phyloP scores from a whole-genome alignment of 2,888 invertebrate genomes.

The Sclerodermus sp. region DNA sequence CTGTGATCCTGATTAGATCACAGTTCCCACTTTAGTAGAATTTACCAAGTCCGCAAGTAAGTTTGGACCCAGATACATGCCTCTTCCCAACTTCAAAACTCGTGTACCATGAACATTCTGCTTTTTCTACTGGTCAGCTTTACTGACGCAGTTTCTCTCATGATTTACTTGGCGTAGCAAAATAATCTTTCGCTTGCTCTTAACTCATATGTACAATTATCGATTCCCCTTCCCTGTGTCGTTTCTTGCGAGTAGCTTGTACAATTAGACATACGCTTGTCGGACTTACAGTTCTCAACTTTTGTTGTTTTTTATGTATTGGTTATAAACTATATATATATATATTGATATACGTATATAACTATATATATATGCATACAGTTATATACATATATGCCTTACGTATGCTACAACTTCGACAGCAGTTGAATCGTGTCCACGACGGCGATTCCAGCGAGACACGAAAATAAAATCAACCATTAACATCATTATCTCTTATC shows the following conservation, averaged over 20 bases:
- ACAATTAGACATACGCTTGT: background rate
- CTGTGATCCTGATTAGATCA: background rate
- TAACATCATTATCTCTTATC: background rate
- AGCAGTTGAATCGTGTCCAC: slow-evolving; percentile 23
- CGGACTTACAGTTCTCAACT: slow-evolving; percentile 17
- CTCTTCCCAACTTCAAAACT: background rate
- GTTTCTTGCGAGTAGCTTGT: slow-evolving; percentile 12
- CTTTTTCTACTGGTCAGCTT: background rate
- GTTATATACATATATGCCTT: too few relatives aligned
- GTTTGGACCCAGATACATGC: background rate
- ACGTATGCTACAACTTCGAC: slow-evolving; percentile 19
- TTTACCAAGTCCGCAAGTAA: background rate
- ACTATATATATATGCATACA: too few relatives aligned
- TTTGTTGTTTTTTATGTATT: background rate
- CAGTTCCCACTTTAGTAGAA: slow-evolving; percentile 1
- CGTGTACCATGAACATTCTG: background rate
- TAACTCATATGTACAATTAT: too few relatives aligned
- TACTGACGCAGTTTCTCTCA: slow-evolving; percentile 1
- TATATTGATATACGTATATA: too few relatives aligned
- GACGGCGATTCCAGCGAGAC: slow-evolving; percentile 2
- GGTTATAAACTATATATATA: too few relatives aligned
- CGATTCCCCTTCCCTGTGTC: slow-evolving; percentile 1
- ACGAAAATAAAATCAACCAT: background rate
- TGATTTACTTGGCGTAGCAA: slow-evolving; percentile 30
- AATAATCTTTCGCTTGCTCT: slow-evolving; percentile 30